Percentiles rank a stretch among this genome's conserved stretches.
Evolutionary conservation across 2,113 vertebrate species (phyloP).

Genomic region (Propithecus coquereli): DNA sequence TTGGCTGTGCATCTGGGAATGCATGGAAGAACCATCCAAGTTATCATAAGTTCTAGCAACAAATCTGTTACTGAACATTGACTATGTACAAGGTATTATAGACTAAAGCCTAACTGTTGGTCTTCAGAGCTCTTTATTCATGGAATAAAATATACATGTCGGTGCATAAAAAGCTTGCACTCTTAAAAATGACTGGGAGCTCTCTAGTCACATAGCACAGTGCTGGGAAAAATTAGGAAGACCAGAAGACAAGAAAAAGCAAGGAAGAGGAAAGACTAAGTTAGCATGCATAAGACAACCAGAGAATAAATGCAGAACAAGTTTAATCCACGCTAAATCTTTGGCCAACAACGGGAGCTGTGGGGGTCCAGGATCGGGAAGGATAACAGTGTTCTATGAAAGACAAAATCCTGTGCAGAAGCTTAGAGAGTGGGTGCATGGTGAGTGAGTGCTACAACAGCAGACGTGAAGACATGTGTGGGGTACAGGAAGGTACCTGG

Average conservation of each 20-base stretch:
- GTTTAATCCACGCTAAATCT: background rate
- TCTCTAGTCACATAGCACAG: background rate
- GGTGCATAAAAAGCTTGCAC: background rate
- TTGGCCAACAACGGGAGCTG: background rate
- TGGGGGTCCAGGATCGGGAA: background rate
- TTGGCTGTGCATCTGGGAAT: background rate
- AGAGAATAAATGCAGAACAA: background rate
- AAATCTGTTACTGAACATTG: background rate
- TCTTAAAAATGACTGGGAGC: background rate
- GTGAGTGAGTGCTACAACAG: background rate
- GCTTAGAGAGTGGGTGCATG: background rate
- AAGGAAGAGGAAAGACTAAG: background rate
- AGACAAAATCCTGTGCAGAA: background rate
- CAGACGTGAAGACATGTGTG: background rate
- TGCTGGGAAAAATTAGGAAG: background rate
- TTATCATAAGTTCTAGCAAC: background rate
- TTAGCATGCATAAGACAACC: background rate
- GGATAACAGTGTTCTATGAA: background rate
- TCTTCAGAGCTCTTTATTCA: background rate
- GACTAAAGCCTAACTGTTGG: background rate
- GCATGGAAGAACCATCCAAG: background rate
- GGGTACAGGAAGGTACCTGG: background rate
- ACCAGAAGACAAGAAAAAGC: background rate
- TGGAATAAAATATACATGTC: background rate
- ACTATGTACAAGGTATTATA: background rate